phyloP scores from a whole-genome alignment of 2,113 vertebrate species.

The Toxostoma redivivum region DNA sequence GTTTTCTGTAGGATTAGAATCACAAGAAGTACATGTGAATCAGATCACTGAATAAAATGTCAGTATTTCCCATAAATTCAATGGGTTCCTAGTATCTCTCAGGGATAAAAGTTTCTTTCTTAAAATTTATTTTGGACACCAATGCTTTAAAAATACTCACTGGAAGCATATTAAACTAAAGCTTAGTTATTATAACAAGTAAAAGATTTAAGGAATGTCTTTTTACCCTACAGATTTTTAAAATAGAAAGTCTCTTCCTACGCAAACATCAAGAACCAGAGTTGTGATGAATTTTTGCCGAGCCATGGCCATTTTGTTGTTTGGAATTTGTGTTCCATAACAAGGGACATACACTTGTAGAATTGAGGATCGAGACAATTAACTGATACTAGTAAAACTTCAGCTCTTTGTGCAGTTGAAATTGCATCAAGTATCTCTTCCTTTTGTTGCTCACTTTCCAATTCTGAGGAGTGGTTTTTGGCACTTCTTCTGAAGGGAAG shows the following conservation, averaged over 20 bases:
- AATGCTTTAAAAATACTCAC: not conserved
- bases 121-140: not conserved
- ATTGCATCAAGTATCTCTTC: not conserved
- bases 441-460: constrained; percentile 3
- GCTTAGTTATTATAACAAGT: not conserved
- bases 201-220: not conserved
- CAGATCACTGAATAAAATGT: not conserved
- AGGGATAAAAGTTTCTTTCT: not conserved
- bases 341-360: not conserved
- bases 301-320: not conserved
- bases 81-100: not conserved
- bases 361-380: not conserved
- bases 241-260: not conserved
- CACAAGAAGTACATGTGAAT: not conserved
- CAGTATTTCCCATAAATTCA: not conserved
- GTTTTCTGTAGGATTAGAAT: not conserved
- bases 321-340: not conserved
- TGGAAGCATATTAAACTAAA: not conserved
- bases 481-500: constrained; percentile 9
- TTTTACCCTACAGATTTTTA: constrained; percentile 1
- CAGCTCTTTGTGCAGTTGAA: not conserved
- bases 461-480: not conserved
- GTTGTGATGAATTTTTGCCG: not conserved
- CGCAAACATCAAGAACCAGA: not conserved
- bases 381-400: not conserved